Base-by-base conservation (phyloP, 1,140 invertebrate species). In the Polypedilum vanderplanki region DNA sequence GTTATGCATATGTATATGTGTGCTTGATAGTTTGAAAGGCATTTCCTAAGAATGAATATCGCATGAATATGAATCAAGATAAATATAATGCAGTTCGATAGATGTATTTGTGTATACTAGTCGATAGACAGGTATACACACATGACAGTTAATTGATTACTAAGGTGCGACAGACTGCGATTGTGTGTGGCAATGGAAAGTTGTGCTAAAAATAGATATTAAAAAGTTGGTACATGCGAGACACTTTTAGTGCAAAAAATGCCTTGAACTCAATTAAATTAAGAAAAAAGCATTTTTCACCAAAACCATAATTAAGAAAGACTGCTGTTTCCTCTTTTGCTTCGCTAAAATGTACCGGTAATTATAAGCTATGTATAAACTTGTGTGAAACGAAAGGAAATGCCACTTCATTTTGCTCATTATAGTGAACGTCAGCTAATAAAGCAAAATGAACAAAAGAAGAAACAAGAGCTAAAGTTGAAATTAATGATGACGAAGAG, bases 91-190 rank as follows among this genome's bases (percentile, higher is more conserved):
- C 46, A 57, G 24, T 5, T 33, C 24, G 24, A 33, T 33, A 33
- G 5, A 33, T 5, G 2, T 46, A 3, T 46, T 2, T 15, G 41
- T 1, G 15, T 57, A 15, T 57, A 57, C 12, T 4, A 15, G 46
- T 33, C 24, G n/a, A 57, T 57, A 57, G 46, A 57, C 46, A 57
- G 12, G n/a, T 12, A 57, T 12, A n/a, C n/a, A n/a, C n/a, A 57
- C n/a, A 57, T 57, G 46, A 57, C 46, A 57, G 46, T 15, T 57
- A 57, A 57, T 57, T 57, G 46, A 57, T 57, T 57, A 12, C n/a
- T 57, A 33, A 57, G 46, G 46, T 57, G 46, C 46, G 46, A 57
- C 46, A 57, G 46, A 57, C 46, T 57, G n/a, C n/a, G 10, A n/a
- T n/a, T n/a, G 12, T n/a, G 12, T 57, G 46, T 57, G 46, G 15